Percentiles rank a stretch among this genome's conserved stretches.
These are phyloP conservation scores for Copidosoma aretas DNA, from an alignment of 2,888 invertebrate species.

Conservation along the genomic window DNA sequence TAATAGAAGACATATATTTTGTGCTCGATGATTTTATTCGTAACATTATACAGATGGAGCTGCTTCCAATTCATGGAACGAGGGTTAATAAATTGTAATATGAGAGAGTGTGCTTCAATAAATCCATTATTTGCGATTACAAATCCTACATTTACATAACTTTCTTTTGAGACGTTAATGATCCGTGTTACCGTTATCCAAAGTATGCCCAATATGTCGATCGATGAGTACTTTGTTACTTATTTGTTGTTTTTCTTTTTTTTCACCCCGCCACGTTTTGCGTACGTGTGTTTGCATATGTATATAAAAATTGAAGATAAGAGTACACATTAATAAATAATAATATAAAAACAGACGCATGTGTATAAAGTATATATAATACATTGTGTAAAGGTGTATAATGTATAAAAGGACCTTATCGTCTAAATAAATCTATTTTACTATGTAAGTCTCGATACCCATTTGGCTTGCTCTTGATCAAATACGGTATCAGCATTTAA, in stretches of 20 bases:
- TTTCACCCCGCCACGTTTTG: no score
- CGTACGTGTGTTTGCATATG: not conserved
- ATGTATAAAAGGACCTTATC: conserved; percentile 36
- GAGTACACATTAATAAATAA: conserved; percentile 40
- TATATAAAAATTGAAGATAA: conserved; percentile 33
- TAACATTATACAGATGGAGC: conserved; percentile 20
- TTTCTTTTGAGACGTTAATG: conserved; percentile 13
- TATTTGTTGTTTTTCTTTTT: not conserved
- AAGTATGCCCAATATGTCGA: not conserved
- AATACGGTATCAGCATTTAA: conserved; percentile 7
- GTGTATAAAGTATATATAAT: conserved; percentile 42
- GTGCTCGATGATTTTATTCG: conserved; percentile 39
- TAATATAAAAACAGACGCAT: conserved; percentile 39
- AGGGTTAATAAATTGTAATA: conserved; percentile 25
- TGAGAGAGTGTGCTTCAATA: conserved; percentile 30
- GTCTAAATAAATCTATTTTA: not conserved
- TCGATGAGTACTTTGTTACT: not conserved
- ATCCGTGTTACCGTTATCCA: not conserved
- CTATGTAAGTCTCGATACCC: conserved; percentile 7
- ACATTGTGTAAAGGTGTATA: conserved; percentile 34
- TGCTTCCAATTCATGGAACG: conserved; percentile 21
- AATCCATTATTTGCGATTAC: conserved; percentile 37
- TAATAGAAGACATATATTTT: not conserved
- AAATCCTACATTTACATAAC: conserved; percentile 37
- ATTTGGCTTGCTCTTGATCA: conserved; percentile 10